Evolutionary conservation across 2,888 invertebrate species (phyloP).

Genomic region (Eupithecia exiguata): DNA sequence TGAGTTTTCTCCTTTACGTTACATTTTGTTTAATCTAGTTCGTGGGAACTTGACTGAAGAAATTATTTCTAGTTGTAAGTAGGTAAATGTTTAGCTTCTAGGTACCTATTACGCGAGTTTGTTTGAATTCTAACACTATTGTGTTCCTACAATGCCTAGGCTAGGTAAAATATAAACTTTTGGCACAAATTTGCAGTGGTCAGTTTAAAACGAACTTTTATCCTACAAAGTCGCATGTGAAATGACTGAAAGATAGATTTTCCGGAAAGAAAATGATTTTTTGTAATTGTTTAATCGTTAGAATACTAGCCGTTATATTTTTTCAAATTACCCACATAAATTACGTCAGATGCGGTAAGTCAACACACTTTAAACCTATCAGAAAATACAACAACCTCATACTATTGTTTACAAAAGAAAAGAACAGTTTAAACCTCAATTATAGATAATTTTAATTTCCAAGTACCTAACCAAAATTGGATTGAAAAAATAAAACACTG

Average conservation of each 20-base stretch:
- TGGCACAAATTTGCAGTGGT: slow-evolving; percentile 6
- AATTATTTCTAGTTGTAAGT: neutral
- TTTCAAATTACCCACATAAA: slow-evolving; percentile 41
- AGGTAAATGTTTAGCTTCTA: slow-evolving; percentile 12
- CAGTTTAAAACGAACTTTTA: slow-evolving; percentile 19
- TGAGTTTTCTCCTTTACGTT: neutral
- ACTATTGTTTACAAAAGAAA: neutral
- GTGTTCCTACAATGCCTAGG: slow-evolving; percentile 30
- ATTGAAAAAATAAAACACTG: no score
- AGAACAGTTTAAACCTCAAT: no score
- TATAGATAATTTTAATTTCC: no score
- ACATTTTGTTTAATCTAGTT: neutral
- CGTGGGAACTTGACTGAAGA: neutral
- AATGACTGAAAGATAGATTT: slow-evolving; percentile 23
- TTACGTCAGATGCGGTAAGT: slow-evolving; percentile 58
- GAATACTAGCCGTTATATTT: slow-evolving; percentile 45
- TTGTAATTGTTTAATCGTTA: slow-evolving; percentile 34
- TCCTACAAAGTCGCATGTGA: slow-evolving; percentile 18
- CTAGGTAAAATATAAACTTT: slow-evolving; percentile 27
- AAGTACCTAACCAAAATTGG: no score
- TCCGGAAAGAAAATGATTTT: slow-evolving; percentile 16
- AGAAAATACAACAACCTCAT: no score
- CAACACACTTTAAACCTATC: neutral
- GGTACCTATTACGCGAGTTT: slow-evolving; percentile 25
- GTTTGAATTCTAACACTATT: slow-evolving; percentile 40